Conservation (phyloP, 2,888 invertebrate genomes). For the Habrosyne pyritoides region DNA sequence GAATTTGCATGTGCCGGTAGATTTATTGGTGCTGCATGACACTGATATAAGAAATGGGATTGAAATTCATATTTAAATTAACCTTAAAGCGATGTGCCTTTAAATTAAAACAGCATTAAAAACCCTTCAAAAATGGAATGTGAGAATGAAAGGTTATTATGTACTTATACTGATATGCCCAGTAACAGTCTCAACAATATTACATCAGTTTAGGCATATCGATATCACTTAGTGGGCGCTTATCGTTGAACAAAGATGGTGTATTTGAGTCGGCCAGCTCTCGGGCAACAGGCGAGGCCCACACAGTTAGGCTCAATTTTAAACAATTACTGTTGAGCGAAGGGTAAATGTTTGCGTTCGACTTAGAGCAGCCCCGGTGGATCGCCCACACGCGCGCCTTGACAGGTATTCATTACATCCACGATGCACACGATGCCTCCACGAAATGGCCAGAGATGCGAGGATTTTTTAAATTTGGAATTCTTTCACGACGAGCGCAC, state of each 20-base stretch:
- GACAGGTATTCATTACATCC: constrained; percentile 81
- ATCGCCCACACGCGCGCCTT: constrained; percentile 80
- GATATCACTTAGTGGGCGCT: constrained; percentile 58
- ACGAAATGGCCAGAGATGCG: constrained; percentile 38
- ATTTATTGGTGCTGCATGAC: not conserved
- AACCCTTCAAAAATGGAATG: no score
- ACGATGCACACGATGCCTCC: constrained; percentile 66
- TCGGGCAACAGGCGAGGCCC: constrained; percentile 73
- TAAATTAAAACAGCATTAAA: no score
- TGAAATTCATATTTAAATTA: no score
- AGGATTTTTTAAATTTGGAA: constrained; percentile 45
- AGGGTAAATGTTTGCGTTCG: constrained; percentile 83
- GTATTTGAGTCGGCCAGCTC: constrained; percentile 57
- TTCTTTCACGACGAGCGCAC: constrained; percentile 28
- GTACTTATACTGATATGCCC: not conserved
- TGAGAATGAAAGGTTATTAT: no score
- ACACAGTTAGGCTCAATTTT: constrained; percentile 84
- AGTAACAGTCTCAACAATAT: constrained; percentile 7
- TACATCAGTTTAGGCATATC: constrained; percentile 13
- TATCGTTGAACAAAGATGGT: constrained; percentile 67
- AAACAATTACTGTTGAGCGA: constrained; percentile 82
- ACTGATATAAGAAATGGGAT: not conserved
- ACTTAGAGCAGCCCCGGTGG: constrained; percentile 67
- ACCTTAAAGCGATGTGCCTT: no score
- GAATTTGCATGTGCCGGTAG: not conserved